A percentile compares a stretch with the other conserved stretches of the same genome.
Conservation (phyloP, 2,888 invertebrate species). For the Micropterix aruncella region DNA sequence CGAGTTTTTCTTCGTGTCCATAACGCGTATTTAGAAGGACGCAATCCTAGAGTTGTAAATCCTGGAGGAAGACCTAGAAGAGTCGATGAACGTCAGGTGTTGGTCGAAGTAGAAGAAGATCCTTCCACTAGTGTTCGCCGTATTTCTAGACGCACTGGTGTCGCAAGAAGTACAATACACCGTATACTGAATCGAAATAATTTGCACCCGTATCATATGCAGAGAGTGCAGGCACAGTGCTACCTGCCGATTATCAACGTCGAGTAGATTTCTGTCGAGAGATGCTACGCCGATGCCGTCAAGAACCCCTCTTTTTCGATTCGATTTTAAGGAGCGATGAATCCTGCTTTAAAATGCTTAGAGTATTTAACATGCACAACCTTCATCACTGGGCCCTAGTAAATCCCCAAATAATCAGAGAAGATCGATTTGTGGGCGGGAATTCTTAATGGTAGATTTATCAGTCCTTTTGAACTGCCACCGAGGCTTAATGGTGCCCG, state of each 20-base stretch:
- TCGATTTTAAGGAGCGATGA: not conserved
- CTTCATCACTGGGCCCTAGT: not conserved
- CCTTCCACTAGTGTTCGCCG: not conserved
- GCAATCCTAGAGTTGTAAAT: slow-evolving; percentile 1
- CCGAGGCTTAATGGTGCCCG: not conserved
- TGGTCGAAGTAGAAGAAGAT: not conserved
- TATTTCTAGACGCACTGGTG: not conserved
- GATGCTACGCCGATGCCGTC: not conserved
- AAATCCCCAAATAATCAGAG: not conserved
- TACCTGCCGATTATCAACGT: not conserved
- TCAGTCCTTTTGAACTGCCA: not conserved
- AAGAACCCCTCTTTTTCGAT: not conserved
- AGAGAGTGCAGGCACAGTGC: not conserved
- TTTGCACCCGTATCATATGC: not conserved
- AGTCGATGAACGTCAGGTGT: slow-evolving; percentile 1
- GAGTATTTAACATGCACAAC: not conserved
- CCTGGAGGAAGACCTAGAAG: slow-evolving; percentile 1
- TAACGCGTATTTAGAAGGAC: not conserved
- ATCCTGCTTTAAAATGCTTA: not conserved
- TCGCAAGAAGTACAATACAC: not conserved
- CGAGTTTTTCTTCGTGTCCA: slow-evolving; percentile 1
- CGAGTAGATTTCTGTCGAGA: not conserved
- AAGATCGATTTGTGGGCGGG: not conserved
- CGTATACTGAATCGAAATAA: not conserved
- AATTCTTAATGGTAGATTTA: not conserved